Conservation (phyloP, 2,888 invertebrate genomes). For the Heliconius charithonia region DNA sequence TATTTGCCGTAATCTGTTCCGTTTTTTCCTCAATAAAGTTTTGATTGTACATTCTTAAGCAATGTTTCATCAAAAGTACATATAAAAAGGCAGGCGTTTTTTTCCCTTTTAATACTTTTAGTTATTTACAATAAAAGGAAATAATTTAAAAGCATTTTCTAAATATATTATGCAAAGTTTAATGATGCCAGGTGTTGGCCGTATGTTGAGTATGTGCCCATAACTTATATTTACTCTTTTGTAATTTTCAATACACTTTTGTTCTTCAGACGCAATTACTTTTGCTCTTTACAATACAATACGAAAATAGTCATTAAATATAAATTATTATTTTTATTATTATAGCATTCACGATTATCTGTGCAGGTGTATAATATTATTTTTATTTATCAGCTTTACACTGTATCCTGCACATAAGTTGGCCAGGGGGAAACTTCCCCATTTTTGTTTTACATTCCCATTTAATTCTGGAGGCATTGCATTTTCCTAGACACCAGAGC, state of each 20-base stretch:
- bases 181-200: slow-evolving; percentile 1
- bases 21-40: slow-evolving; percentile 4
- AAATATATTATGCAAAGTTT: neutral
- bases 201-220: neutral
- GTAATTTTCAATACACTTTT: neutral
- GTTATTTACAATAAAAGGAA: neutral
- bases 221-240: neutral
- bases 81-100: neutral
- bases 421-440: too few relatives aligned
- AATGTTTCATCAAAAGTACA: neutral
- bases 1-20: neutral
- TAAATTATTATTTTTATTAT: slow-evolving; percentile 10
- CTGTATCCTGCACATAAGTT: too few relatives aligned
- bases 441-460: too few relatives aligned
- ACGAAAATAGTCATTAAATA: slow-evolving; percentile 9
- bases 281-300: neutral
- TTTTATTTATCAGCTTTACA: too few relatives aligned
- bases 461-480: too few relatives aligned
- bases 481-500: too few relatives aligned
- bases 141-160: neutral
- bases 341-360: neutral
- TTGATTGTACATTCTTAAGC: neutral
- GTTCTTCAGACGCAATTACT: neutral
- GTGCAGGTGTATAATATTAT: neutral
- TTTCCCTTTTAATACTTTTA: neutral